Evolutionary conservation across 2,888 invertebrate species (phyloP), one percentile per base, ranked within the genome.

Genomic region (Himalopsyche anomala): DNA sequence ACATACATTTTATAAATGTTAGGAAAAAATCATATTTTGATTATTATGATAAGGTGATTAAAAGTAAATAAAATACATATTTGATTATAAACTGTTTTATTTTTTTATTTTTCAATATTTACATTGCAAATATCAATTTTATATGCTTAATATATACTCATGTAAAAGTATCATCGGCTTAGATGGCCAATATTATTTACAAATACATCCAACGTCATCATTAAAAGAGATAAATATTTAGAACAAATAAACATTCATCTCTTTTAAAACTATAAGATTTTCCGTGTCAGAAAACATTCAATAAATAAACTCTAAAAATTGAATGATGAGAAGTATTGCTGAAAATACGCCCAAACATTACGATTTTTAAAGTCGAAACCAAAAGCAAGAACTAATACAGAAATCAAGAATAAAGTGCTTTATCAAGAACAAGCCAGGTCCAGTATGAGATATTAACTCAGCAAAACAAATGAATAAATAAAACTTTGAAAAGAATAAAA

Each of bases 121-220:
- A 80, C 80, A 80, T 80, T 80, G 80, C 80, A 80, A 80, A 80
- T 80, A 80, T 80, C 80, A 80, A 40, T 51, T 80, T 42, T 42
- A 45, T 80, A 45, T 80, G 51, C 80, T 45, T 80, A 80, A 40
- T 80, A 51, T 80, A 45, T 80, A 45, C 51, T 80, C 42, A 42
- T 45, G 45, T 80, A 45, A 42, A 80, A 80, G 28, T 51, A 80
- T 11, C 45, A 80, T 80, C 40, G 19, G 80, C 51, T 45, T 51
- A 8, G 80, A 36, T 80, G 8, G 45, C 42, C 42, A 15, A 80
- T 42, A 19, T 19, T 80, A 45, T 80, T 80, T 51, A 80, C 51
- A 80, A 80, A 80, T 80, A 80, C 51, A 42, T 80, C 19, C 45
- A 80, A 80, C 80, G 51, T 45, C 45, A 80, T 45, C 80, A 80